Evolutionary conservation across 2,888 invertebrate species (phyloP).

Genomic region (Tenthredo mesomela): DNA sequence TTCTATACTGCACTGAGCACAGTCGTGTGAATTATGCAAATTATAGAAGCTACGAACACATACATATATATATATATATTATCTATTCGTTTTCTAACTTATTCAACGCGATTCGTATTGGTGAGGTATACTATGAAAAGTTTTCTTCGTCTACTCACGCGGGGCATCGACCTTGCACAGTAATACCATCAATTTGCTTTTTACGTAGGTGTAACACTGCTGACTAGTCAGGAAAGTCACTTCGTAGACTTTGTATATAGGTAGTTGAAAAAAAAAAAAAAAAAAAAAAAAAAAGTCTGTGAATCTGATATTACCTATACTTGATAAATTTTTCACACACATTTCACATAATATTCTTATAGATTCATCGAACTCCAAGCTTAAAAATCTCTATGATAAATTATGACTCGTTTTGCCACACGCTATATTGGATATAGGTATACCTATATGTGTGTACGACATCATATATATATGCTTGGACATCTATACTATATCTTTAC

Average conservation of each 20-base stretch:
- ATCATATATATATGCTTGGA: background rate
- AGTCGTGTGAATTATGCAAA: constrained; percentile 21
- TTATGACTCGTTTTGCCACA: no score
- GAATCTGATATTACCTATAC: background rate
- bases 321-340: background rate
- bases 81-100: background rate
- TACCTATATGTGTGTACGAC: no score
- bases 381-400: background rate
- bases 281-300: no score
- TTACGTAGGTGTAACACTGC: background rate
- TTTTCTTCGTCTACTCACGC: background rate
- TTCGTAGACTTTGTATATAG: background rate
- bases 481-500: background rate
- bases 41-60: background rate
- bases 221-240: background rate
- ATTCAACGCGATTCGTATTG: constrained; percentile 17
- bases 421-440: no score
- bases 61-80: no score
- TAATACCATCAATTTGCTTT: background rate
- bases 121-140: background rate
- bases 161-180: constrained; percentile 12
- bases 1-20: background rate
- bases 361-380: background rate
- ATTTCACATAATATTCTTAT: background rate
- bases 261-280: no score